Conservation (phyloP, 64 coral and sea anemone species). For the Montipora capricornis region DNA sequence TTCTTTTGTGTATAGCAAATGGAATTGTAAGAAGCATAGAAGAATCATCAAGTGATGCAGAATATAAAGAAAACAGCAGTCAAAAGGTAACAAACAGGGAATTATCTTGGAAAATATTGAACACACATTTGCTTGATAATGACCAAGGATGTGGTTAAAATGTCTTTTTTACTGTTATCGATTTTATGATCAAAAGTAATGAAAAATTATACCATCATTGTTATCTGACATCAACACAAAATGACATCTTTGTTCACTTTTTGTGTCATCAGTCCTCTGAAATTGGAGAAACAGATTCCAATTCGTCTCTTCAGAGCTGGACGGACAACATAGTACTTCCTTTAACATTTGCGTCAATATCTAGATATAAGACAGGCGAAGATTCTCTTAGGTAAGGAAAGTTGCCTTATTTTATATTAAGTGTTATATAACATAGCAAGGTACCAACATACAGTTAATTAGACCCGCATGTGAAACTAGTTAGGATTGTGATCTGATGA, state of each 20-base stretch:
- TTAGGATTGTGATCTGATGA: no score
- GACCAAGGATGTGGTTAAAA: no score
- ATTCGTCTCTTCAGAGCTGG: conserved; percentile 89
- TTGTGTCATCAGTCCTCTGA: conserved; percentile 68
- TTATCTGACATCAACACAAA: not conserved
- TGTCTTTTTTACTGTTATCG: no score
- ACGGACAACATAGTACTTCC: conserved; percentile 95
- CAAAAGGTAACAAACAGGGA: conserved; percentile 51
- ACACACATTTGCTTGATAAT: no score
- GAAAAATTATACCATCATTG: no score
- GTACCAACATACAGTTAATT: no score
- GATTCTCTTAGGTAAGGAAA: conserved; percentile 76
- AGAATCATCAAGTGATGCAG: conserved; percentile 73
- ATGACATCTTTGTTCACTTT: not conserved
- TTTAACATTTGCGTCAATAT: conserved; percentile 91
- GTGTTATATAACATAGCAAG: no score
- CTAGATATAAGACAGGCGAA: conserved; percentile 95
- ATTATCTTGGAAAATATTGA: no score
- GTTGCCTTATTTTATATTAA: no score
- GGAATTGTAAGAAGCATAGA: conserved; percentile 92
- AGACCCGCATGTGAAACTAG: no score
- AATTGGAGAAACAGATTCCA: conserved; percentile 85
- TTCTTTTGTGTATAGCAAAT: conserved; percentile 66
- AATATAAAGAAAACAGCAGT: conserved; percentile 66
- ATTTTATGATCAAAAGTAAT: no score